Evolutionary conservation across 2,797 vertebrate species (phyloP).

Genomic region (Fistularia commersonii): DNA sequence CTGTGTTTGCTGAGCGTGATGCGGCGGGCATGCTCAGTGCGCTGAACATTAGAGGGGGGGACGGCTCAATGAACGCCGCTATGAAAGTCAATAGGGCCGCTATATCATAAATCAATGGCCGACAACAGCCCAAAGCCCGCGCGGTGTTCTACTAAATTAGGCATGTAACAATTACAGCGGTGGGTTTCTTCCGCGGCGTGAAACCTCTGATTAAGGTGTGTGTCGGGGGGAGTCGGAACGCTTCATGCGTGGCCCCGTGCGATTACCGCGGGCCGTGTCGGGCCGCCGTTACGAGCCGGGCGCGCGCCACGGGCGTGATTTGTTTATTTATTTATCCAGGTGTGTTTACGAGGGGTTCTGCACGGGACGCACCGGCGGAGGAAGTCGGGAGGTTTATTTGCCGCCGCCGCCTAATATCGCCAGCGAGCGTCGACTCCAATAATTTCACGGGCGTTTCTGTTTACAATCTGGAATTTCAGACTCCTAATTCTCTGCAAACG

Average conservation of each 20-base stretch:
- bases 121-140: constrained; percentile 67
- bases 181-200: constrained; percentile 28
- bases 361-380: too few relatives aligned
- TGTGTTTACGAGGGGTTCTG: too few relatives aligned
- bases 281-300: constrained; percentile 46
- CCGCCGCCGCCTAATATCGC: constrained; percentile 9
- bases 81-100: constrained; percentile 67
- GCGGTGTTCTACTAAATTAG: constrained; percentile 71
- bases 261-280: constrained; percentile 43
- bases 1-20: constrained; percentile 59
- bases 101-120: constrained; percentile 68
- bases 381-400: too few relatives aligned
- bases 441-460: constrained; percentile 52
- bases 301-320: constrained; percentile 23
- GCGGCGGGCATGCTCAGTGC: constrained; percentile 47
- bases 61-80: constrained; percentile 56
- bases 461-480: constrained; percentile 44
- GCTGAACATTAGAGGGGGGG: constrained; percentile 60
- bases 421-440: constrained; percentile 11
- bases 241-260: constrained; percentile 49
- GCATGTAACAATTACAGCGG: constrained; percentile 65
- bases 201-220: constrained; percentile 66
- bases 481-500: constrained; percentile 34
- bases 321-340: constrained; percentile 36
- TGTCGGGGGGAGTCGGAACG: constrained; percentile 33